A percentile compares a stretch with the other conserved stretches of the same genome.
phyloP scores from a whole-genome alignment of 2,113 vertebrate genomes.

The Burhinus bistriatus region DNA sequence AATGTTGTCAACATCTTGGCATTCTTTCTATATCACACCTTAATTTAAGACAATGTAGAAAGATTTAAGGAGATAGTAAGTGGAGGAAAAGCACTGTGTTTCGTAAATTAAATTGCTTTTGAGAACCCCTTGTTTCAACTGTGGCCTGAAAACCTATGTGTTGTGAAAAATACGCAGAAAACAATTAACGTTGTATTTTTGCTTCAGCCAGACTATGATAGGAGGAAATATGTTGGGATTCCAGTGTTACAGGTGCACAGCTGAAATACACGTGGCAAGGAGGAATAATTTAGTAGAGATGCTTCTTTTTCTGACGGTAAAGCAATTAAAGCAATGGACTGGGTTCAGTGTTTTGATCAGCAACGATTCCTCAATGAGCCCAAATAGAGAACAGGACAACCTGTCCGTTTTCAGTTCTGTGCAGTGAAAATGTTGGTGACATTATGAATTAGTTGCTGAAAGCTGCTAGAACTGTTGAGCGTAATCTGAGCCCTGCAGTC shows the following conservation, averaged over 20 bases:
- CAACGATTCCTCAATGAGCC: neutral
- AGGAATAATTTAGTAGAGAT: neutral
- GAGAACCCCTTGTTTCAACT: neutral
- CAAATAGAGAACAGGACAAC: neutral
- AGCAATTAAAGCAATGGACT: neutral
- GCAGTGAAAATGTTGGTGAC: neutral
- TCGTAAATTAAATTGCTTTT: neutral
- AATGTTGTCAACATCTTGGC: neutral
- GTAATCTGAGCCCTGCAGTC: neutral
- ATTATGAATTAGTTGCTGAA: neutral
- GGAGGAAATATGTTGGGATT: neutral
- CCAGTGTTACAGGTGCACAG: neutral
- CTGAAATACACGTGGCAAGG: neutral
- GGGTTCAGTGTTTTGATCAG: neutral
- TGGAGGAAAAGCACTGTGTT: neutral
- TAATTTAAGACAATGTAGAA: neutral
- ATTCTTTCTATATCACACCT: neutral
- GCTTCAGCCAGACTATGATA: neutral
- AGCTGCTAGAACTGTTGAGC: neutral
- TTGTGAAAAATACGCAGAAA: neutral
- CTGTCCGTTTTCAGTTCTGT: neutral
- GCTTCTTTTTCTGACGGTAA: neutral
- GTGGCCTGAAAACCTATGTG: neutral
- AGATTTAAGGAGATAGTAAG: neutral
- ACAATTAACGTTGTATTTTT: rapidly evolving